These are phyloP conservation scores for Mellilla xanthometata DNA, from an alignment of 2,888 invertebrate genomes.

Conservation along the genomic window DNA sequence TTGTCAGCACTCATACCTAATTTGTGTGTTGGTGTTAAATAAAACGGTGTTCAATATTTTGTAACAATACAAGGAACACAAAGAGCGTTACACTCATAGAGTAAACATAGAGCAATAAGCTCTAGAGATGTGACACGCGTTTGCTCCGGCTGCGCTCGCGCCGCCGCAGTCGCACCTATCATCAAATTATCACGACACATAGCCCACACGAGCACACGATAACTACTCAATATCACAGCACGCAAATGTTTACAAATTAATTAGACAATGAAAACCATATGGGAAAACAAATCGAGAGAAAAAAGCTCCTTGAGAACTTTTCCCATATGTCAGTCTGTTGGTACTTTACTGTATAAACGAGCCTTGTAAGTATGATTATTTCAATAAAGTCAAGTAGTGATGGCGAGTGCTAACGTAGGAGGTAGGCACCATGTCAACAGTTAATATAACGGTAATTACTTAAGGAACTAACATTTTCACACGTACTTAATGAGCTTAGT, in stretches of 20 bases:
- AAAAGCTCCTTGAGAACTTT: no score
- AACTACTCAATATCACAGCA: slow-evolving; percentile 36
- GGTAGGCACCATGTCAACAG: slow-evolving; percentile 48
- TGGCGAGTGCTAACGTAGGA: slow-evolving; percentile 30
- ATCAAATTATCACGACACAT: slow-evolving; percentile 66
- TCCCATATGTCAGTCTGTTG: no score
- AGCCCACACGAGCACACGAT: slow-evolving; percentile 34
- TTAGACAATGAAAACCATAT: slow-evolving; percentile 36
- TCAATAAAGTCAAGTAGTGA: slow-evolving; percentile 39
- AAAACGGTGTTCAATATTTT: slow-evolving; percentile 82
- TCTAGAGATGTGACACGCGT: slow-evolving; percentile 17
- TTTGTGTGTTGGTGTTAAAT: slow-evolving; percentile 79
- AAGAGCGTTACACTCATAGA: slow-evolving; percentile 77
- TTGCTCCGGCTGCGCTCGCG: slow-evolving; percentile 19
- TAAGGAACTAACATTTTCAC: slow-evolving; percentile 52
- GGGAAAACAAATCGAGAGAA: no score
- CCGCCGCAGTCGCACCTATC: slow-evolving; percentile 49
- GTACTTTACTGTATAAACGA: no score
- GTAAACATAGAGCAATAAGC: slow-evolving; percentile 56
- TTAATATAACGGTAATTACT: slow-evolving; percentile 51
- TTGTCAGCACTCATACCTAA: slow-evolving; percentile 70
- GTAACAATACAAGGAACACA: slow-evolving; percentile 81
- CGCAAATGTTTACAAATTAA: slow-evolving; percentile 37
- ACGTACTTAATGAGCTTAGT: slow-evolving; percentile 43
- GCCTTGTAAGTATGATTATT: slow-evolving; percentile 40